Base-by-base conservation (phyloP, 2,888 invertebrate genomes). In the Volucella inflata region DNA sequence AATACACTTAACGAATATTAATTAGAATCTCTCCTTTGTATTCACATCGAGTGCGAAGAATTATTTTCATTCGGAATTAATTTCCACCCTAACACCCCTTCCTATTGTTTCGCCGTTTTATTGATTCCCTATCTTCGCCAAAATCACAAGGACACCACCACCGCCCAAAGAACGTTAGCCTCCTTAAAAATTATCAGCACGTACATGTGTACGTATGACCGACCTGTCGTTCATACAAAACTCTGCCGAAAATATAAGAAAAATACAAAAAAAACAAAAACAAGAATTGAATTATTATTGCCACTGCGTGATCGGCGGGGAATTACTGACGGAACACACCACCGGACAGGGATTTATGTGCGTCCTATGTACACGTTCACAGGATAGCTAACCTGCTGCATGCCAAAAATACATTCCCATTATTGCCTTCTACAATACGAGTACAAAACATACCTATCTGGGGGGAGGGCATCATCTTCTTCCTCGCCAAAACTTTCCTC, bases 261-360 rank as follows among this genome's bases (percentile, higher is more conserved):
- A 71, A 80, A 80, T 4, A 21, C 0, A 21, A 21, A 75, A 79
- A 75, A 75, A 10, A 67, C 60, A 80, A 79, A 75, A 80, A 76
- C 75, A 80, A 85, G 72, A 85, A 85, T 80, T 85, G 67, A 85
- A 85, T 85, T 80, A 85, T 85, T 76, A 85, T 72, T 68, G 57
- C 76, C 72, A 67, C 46, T 48, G 50, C 55, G 21, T 12, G 44
- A 16, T 30, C 55, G 36, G 14, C n/a, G 8, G 14, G 64, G 17
- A 44, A 50, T 50, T 67, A 67, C 42, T 1, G 14, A 10, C 2
- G 55, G 16, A 38, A 38, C 10, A 55, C 57, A 50, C 57, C 30
- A 12, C 48, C 14, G 64, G 71, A 68, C 68, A 68, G 59, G 67
- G 72, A 85, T 85, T 76, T 85, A 85, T 85, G 72, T 80, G 80